Conservation (phyloP, 1,140 invertebrate genomes). For the Prorops nasuta region DNA sequence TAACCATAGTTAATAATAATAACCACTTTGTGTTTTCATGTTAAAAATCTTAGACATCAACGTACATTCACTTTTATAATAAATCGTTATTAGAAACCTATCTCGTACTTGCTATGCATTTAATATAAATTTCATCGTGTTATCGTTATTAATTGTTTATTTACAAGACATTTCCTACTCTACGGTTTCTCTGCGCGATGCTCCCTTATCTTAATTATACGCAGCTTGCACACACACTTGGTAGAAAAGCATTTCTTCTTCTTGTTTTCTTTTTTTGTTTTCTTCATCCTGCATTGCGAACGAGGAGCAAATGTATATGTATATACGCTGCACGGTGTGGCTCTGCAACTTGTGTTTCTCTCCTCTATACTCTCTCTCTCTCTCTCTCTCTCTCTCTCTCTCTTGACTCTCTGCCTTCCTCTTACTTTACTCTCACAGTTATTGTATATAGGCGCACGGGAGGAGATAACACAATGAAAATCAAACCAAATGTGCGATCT, state of each 20-base stretch:
- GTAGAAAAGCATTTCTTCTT: no score
- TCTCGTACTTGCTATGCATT: constrained; percentile 47
- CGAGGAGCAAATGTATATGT: neutral
- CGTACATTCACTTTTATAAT: constrained; percentile 53
- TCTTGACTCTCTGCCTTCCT: constrained; percentile 15
- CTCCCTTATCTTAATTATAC: constrained; percentile 9
- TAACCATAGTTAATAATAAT: constrained; percentile 43
- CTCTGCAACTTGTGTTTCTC: neutral
- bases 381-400: neutral
- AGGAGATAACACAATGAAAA: constrained; percentile 18
- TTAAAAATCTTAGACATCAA: constrained; percentile 56
- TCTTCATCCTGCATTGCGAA: no score
- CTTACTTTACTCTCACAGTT: no score
- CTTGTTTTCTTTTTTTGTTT: neutral
- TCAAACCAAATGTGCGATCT: neutral
- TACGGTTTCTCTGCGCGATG: constrained; percentile 29
- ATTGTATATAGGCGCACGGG: constrained; percentile 28
- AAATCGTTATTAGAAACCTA: constrained; percentile 53
- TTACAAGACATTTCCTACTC: constrained; percentile 35
- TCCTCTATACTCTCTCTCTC: neutral
- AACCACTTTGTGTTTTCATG: constrained; percentile 37
- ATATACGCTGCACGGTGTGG: neutral
- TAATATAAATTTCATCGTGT: constrained; percentile 47
- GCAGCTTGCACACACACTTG: neutral
- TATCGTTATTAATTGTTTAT: constrained; percentile 34